These are phyloP conservation scores for Antheraea yamamai DNA, from an alignment of 2,888 invertebrate genomes.

Conservation along the genomic window DNA sequence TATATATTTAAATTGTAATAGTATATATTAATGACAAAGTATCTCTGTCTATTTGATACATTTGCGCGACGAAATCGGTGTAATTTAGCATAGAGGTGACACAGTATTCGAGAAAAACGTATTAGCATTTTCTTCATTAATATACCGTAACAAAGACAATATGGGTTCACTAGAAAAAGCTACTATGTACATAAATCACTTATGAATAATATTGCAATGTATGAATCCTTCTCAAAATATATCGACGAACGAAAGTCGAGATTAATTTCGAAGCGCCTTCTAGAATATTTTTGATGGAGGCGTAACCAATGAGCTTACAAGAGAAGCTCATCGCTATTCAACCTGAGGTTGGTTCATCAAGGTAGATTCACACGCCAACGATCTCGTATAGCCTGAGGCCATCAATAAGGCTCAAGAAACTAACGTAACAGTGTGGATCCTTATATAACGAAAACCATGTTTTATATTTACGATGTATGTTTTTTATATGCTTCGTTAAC, in stretches of 20 bases:
- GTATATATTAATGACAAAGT: no score
- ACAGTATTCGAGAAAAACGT: no score
- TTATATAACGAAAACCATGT: conserved; percentile 1
- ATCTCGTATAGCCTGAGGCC: conserved; percentile 6
- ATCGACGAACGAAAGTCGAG: background rate
- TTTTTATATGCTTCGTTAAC: background rate
- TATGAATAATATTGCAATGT: background rate
- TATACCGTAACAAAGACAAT: no score
- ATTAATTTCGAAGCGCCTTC: background rate
- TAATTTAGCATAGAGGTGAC: no score
- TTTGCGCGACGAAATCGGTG: no score
- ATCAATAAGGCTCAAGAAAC: conserved; percentile 22
- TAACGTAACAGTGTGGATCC: background rate
- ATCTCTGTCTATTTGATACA: no score
- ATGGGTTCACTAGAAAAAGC: no score
- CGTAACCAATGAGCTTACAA: conserved; percentile 7
- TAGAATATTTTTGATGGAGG: conserved; percentile 3
- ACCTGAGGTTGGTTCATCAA: conserved; percentile 1
- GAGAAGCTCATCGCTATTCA: conserved; percentile 12
- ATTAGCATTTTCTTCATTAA: no score
- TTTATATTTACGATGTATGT: background rate
- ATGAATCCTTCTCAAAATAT: background rate
- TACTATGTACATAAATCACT: background rate
- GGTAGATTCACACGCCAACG: conserved; percentile 13
- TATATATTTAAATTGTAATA: no score